Base-by-base conservation (phyloP, 2,888 invertebrate genomes). In the Apamea crenata region DNA sequence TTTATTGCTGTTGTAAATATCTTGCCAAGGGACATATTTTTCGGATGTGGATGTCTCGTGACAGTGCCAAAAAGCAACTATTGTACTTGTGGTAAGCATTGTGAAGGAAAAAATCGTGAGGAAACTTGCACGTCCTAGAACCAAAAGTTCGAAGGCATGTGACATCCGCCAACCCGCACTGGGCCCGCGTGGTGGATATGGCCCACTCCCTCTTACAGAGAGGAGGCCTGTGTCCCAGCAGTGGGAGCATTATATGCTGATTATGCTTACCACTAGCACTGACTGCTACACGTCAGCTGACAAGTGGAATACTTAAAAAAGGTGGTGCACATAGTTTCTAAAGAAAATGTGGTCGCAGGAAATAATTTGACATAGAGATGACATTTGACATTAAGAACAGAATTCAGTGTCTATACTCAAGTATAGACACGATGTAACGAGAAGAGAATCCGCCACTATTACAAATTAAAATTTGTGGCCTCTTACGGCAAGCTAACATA, bases 1-100 rank as follows among this genome's bases (percentile, higher is more conserved):
- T 44, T 29, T 44, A 53, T 80, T 80, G 50, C 29, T 80, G 29
- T 40, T n/a, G 18, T 29, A 8, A 25, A 32, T 50, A 32, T 56
- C 2, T 40, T 50, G 4, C n/a, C 8, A 36, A 36, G 25, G 16
- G 8, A 21, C 21, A 1, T 44, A 8, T 44, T 59, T 40, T 73
- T 63, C 5, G 16, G n/a, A 59, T 14, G 18, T 71, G 12, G n/a
- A 16, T 12, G 25, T 44, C 18, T 44, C 14, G 44, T 32, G 29
- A 29, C 7, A 61, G 18, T 29, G 2, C 29, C 29, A 61, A 6
- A 61, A 61, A 7, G 16, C 29, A 61, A 40, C 56, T 59, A 59
- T 59, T 59, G 6, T 69, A 50, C 14, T 69, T 32, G 7, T 16
- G 16, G 44, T 10, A 25, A 6, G 44, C 10, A 32, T 29, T 32